These are phyloP conservation scores for Hydrotaea cyrtoneurina DNA, from an alignment of 2,888 invertebrate genomes.

Conservation along the genomic window DNA sequence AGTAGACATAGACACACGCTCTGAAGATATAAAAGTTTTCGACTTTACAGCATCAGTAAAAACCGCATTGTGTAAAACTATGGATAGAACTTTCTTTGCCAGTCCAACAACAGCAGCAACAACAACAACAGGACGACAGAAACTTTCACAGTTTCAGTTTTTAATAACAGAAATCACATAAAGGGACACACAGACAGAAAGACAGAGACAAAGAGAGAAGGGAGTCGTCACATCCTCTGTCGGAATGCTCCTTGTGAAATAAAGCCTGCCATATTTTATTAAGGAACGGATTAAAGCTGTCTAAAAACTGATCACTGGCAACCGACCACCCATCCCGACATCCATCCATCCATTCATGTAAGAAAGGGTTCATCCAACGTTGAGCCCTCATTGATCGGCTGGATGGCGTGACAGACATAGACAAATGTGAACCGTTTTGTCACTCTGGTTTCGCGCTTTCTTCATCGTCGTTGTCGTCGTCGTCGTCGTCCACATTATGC, in stretches of 20 bases:
- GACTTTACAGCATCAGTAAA: slow-evolving; percentile 56
- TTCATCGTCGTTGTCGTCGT: background rate
- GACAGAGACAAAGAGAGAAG: too few species aligned
- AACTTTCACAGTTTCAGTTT: slow-evolving; percentile 42
- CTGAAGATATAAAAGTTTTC: slow-evolving; percentile 50
- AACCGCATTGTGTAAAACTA: slow-evolving; percentile 61
- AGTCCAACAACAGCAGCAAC: slow-evolving; percentile 21
- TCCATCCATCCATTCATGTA: background rate
- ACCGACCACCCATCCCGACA: too few species aligned
- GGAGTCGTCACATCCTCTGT: slow-evolving; percentile 12
- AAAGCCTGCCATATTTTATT: slow-evolving; percentile 1
- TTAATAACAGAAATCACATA: slow-evolving; percentile 30
- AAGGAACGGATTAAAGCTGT: slow-evolving; percentile 31
- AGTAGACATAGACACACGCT: slow-evolving; percentile 29
- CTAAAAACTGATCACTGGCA: background rate
- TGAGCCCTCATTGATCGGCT: background rate
- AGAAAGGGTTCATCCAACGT: background rate
- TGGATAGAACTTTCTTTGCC: slow-evolving; percentile 44
- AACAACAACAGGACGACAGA: slow-evolving; percentile 38
- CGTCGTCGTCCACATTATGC: slow-evolving; percentile 42
- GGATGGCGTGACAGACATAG: background rate
- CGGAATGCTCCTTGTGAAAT: background rate
- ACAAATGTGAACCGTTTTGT: slow-evolving; percentile 24
- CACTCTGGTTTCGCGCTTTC: background rate
- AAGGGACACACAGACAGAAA: too few species aligned